phyloP scores from a whole-genome alignment of 2,113 vertebrate species.

The Periophthalmodon schlosseri region DNA sequence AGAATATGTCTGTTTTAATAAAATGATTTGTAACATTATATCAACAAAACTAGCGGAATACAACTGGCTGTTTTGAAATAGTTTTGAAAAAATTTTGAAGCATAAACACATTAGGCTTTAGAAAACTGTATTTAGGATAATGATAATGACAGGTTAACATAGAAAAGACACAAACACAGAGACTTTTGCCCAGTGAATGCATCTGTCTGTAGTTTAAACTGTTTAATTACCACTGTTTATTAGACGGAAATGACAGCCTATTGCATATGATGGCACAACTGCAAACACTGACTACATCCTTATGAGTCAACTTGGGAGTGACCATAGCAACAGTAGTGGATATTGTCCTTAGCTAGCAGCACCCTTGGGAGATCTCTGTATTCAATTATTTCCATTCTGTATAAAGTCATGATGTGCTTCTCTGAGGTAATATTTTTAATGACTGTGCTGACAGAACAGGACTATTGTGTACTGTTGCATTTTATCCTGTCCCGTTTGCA shows the following conservation, averaged over 20 bases:
- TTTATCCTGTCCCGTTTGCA: too few species aligned
- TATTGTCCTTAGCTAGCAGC: background rate
- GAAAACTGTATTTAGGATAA: background rate
- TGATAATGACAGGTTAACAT: background rate
- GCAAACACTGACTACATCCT: background rate
- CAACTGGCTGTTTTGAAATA: background rate
- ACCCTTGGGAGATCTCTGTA: background rate
- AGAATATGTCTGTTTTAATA: too few species aligned
- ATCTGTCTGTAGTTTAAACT: background rate
- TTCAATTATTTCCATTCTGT: background rate
- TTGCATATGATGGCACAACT: background rate
- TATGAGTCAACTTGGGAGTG: constrained; percentile 9
- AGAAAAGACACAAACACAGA: background rate
- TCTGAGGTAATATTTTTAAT: too few species aligned
- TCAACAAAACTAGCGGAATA: too few species aligned
- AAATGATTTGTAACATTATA: too few species aligned
- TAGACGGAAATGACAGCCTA: background rate
- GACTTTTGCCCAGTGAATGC: background rate
- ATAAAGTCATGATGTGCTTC: too few species aligned
- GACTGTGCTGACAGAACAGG: too few species aligned
- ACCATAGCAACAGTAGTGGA: background rate
- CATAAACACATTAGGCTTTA: background rate
- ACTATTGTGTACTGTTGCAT: too few species aligned
- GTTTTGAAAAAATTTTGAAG: background rate
- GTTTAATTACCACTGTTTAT: background rate